A percentile compares a stretch with the other conserved stretches of the same genome.
phyloP scores from a whole-genome alignment of 2,888 invertebrate species.

The Pseudeuparius sepicola region DNA sequence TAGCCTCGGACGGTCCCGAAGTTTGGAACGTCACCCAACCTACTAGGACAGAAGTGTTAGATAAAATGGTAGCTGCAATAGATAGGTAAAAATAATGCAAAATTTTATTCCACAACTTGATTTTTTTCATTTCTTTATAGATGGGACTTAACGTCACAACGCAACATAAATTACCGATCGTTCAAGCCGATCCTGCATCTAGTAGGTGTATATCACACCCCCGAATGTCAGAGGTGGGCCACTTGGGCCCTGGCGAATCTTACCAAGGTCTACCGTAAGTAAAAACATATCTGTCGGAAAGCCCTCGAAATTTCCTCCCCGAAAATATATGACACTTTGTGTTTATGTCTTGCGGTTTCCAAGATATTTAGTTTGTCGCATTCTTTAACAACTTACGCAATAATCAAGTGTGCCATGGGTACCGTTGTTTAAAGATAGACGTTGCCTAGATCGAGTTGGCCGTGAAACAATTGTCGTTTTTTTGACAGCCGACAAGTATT shows the following conservation, averaged over 20 bases:
- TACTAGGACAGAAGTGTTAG: conserved; percentile 58
- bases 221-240: conserved; percentile 93
- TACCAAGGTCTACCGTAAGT: conserved; percentile 85
- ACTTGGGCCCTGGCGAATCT: conserved; percentile 96
- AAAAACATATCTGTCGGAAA: conserved; percentile 5
- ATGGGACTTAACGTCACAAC: conserved; percentile 78
- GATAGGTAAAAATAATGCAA: conserved; percentile 35
- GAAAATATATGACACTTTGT: no score
- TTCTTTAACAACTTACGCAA: no score
- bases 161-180: conserved; percentile 95
- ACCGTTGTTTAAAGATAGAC: no score
- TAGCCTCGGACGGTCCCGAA: conserved; percentile 75
- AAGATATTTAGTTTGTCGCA: no score
- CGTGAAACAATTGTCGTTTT: no score
- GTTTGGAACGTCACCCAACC: conserved; percentile 71
- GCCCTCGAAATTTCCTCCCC: no score
- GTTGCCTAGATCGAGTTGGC: no score
- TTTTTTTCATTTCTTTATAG: conserved; percentile 33
- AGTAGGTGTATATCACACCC: conserved; percentile 72
- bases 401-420: no score
- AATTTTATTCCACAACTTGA: background rate
- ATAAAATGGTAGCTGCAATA: conserved; percentile 71
- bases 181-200: conserved; percentile 89
- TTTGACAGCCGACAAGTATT: conserved; percentile 81
- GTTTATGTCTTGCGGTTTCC: no score